phyloP scores from a whole-genome alignment of 2,888 invertebrate species.

The Tachina fera region DNA sequence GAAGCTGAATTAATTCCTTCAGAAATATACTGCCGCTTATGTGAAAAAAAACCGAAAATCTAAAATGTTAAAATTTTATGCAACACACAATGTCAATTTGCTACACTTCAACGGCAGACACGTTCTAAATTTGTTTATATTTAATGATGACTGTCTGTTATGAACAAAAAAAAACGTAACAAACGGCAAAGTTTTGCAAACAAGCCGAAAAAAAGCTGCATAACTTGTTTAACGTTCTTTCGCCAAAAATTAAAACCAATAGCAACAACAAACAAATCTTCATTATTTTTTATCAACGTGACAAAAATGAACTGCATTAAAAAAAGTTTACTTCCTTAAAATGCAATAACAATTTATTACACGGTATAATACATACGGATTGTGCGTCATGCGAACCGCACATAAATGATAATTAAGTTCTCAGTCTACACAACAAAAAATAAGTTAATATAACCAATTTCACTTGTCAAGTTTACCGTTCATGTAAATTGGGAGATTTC shows the following conservation, averaged over 20 bases:
- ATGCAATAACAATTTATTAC: not conserved
- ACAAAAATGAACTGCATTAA: slow-evolving; percentile 13
- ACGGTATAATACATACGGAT: not conserved
- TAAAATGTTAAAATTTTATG: slow-evolving; percentile 26
- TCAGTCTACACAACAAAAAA: no score
- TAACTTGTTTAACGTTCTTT: slow-evolving; percentile 52
- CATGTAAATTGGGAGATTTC: no score
- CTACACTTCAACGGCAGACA: slow-evolving; percentile 13
- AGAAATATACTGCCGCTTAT: not conserved
- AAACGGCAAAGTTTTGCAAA: not conserved
- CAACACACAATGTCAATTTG: not conserved
- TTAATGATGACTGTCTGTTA: slow-evolving; percentile 20
- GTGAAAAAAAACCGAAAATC: slow-evolving; percentile 1
- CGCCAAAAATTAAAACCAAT: slow-evolving; percentile 34
- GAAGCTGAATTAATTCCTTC: slow-evolving; percentile 3
- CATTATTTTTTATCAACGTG: slow-evolving; percentile 11
- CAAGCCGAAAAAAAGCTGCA: not conserved
- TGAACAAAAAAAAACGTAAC: not conserved
- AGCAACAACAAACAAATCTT: not conserved
- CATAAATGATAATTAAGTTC: no score
- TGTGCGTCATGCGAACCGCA: no score
- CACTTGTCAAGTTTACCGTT: no score
- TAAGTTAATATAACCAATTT: no score
- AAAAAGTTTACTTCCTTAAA: slow-evolving; percentile 48
- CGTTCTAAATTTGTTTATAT: slow-evolving; percentile 25